Percentiles rank a stretch among this genome's conserved stretches.
phyloP scores from a whole-genome alignment of 2,888 invertebrate species.

The Apamea crenata region DNA sequence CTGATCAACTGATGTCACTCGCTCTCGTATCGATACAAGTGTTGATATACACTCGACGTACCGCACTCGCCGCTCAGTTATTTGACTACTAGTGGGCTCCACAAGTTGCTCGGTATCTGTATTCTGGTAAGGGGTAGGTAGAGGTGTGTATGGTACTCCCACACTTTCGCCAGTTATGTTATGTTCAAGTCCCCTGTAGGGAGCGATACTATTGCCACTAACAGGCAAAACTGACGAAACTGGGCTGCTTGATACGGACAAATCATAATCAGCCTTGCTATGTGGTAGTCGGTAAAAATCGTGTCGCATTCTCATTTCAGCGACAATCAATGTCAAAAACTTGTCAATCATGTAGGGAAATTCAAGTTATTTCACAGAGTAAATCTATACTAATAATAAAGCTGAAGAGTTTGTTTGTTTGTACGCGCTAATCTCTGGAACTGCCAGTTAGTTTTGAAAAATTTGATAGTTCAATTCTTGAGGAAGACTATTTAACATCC shows the following conservation, averaged over 20 bases:
- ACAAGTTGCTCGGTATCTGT: neutral
- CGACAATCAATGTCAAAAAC: neutral
- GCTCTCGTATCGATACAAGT: neutral
- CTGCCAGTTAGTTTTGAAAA: too few species aligned
- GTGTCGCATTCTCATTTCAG: neutral
- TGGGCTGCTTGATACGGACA: neutral
- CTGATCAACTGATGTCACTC: neutral
- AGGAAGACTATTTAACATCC: too few species aligned
- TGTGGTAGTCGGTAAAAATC: neutral
- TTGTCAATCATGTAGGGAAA: too few species aligned
- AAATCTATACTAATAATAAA: too few species aligned
- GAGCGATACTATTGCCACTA: neutral
- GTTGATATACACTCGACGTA: neutral
- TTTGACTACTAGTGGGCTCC: neutral
- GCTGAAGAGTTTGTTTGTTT: too few species aligned
- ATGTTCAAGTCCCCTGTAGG: neutral
- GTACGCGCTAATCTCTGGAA: too few species aligned
- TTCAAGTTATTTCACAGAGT: too few species aligned
- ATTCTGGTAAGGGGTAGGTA: neutral
- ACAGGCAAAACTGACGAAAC: neutral
- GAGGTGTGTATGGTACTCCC: neutral
- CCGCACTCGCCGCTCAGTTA: neutral
- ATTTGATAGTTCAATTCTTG: too few species aligned
- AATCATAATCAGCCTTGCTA: neutral
- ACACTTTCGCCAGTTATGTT: neutral